Base-by-base conservation (phyloP, 2,113 vertebrate genomes). In the Pangasianodon hypophthalmus region DNA sequence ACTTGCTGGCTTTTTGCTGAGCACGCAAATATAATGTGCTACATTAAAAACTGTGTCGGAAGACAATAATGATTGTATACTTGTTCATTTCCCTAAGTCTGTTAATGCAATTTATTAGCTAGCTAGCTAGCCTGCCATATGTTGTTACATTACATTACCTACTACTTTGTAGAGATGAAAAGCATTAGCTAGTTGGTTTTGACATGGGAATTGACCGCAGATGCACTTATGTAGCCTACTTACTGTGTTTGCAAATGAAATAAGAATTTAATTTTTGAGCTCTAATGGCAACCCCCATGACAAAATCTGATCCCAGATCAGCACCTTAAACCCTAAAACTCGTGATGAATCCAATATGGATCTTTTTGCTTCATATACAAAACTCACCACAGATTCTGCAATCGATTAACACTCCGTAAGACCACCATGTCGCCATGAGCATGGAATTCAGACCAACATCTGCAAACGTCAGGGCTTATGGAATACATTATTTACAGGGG, bases 271-370 rank as follows among this genome's bases (percentile, higher is more conserved):
- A 71, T 71, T 18, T 16, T 71, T 71, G n/a, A 41, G 16, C 13
- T 19, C 26, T 86, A 16, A 26, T 5, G 26, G 64, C 26, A 29
- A 32, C 46, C 16, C 3, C 26, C 80, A 64, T 11, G 13, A 3
- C n/a, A 37, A 60, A 60, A 80, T 79, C 50, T 77, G 41, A 82
- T 60, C 58, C 29, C 54, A n/a, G 44, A 82, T 88, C 29, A 75
- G n/a, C 67, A n/a, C 44, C 7, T 41, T n/a, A n/a, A 60, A 81
- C 16, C 29, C 29, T 54, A 54, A 81, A 81, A 14, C 50, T 52
- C 48, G 18, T 18, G 21, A 14, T 87, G 14, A 56, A 56, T 26
- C 85, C 37, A 46, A 14, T 41, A 13, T 87, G 29, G 3, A 75
- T 44, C 18, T 87, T 44, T 87, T 32, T 10, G 19, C 10, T 52